phyloP scores from a whole-genome alignment of 92 coral and sea anemone species.

The Hydrozoanthus gracilis region DNA sequence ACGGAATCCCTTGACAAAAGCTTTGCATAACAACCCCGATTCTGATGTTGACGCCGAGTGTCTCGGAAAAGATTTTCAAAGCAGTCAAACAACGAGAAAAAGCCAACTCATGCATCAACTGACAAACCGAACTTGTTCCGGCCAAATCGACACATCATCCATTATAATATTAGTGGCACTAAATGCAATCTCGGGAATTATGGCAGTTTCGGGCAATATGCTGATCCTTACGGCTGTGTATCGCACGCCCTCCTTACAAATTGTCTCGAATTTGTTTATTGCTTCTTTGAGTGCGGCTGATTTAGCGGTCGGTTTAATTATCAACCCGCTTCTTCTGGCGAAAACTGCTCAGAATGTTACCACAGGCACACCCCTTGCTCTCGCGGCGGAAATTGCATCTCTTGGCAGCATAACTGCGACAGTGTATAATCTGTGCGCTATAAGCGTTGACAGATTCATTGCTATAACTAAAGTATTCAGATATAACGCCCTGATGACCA shows the following conservation, averaged over 20 bases:
- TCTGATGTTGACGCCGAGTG: neutral
- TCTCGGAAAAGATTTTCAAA: no score
- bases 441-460: conserved; percentile 34
- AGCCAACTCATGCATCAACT: neutral
- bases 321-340: conserved; percentile 33
- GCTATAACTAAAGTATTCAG: conserved; percentile 34
- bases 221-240: conserved; percentile 42
- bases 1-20: neutral
- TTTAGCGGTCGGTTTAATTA: conserved; percentile 5
- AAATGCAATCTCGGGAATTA: conserved; percentile 21
- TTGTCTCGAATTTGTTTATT: conserved; percentile 33
- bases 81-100: neutral
- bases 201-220: conserved; percentile 37
- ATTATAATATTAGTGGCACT: neutral
- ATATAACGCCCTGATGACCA: conserved; percentile 24
- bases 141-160: neutral
- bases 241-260: conserved; percentile 38
- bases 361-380: conserved; percentile 23
- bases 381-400: conserved; percentile 36
- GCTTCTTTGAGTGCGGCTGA: conserved; percentile 47
- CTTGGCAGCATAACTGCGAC: conserved; percentile 34
- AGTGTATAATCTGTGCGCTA: conserved; percentile 37
- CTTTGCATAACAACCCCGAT: no score
- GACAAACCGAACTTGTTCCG: conserved; percentile 15
- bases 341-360: conserved; percentile 35